Base-by-base conservation (phyloP, 35 echinoderm and acorn worm genomes). In the Stichopus chloronotus region DNA sequence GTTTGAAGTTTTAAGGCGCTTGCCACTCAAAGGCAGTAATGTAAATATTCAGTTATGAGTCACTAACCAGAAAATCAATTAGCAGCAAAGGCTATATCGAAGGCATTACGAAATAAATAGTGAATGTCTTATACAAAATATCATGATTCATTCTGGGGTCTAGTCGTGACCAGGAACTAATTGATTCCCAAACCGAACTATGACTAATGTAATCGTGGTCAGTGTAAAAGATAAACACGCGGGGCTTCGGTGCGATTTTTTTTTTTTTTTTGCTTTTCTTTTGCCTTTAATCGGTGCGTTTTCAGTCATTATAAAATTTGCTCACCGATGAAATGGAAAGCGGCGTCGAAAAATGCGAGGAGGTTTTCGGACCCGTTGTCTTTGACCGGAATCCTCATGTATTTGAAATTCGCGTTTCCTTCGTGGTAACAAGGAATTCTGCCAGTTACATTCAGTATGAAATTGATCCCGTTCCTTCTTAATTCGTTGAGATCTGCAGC, bases 281-380 rank as follows among this genome's bases (percentile, higher is more conserved):
- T n/a, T n/a, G n/a, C n/a, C n/a, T n/a, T 19, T 65, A 7, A 17
- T 11, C 12, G 61, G 19, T 65, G 11, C 11, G 61, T 65, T 65
- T 43, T 65, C 12, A 19, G 61, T 0, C 17, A 58, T n/a, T 83
- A 14, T 83, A 52, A 11, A 78, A n/a, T 20, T 20, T 90, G 91
- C 97, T 92, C 92, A 99, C 97, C 97, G 59, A 99, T 99, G 80
- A 99, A 99, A 6, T 95, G 88, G 57, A 93, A 95, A 65, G 97
- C 95, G 58, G 88, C 85, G 22, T 99, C 95, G 76, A 99, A 99
- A 92, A 96, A 93, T 14, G 68, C 20, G 23, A 83, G 71, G 43
- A 99, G 85, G 76, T 99, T 95, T 68, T 78, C 93, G 9, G 58
- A 57, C 13, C 92, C 92, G 68, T 99, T 95, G 76, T 99, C 97